Conservation (phyloP, 2,113 vertebrate species). For the Pseudopipra pipra region DNA sequence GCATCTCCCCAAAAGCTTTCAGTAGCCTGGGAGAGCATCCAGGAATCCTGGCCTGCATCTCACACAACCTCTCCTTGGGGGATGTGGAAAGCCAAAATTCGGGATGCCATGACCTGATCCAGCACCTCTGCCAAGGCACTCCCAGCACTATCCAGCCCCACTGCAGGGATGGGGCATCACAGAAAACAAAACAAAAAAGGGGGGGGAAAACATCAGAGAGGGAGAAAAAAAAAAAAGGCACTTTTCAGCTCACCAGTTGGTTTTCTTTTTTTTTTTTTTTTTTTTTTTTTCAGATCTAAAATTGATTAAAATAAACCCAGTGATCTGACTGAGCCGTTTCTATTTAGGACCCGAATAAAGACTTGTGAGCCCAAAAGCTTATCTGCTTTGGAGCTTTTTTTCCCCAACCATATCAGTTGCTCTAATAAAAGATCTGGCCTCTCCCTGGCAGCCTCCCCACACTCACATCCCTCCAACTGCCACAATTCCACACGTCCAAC, state of each 20-base stretch:
- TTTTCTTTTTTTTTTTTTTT: background rate
- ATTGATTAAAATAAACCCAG: slow-evolving; percentile 59
- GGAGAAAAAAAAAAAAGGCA: background rate
- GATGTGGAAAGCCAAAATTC: background rate
- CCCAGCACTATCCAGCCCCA: background rate
- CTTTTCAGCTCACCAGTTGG: background rate
- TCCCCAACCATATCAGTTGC: background rate
- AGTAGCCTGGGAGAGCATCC: background rate
- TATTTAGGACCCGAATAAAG: slow-evolving; percentile 47
- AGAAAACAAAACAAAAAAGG: background rate
- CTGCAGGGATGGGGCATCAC: accelerated
- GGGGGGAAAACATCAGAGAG: accelerated
- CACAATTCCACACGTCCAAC: background rate
- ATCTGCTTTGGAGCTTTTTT: slow-evolving; percentile 57
- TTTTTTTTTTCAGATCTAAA: background rate
- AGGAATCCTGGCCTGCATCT: background rate
- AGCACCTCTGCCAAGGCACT: background rate
- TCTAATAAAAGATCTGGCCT: background rate
- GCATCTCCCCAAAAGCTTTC: background rate
- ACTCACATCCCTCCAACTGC: background rate
- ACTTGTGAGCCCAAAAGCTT: slow-evolving; percentile 41
- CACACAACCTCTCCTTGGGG: accelerated
- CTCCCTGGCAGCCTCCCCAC: background rate
- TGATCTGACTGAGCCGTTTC: slow-evolving; percentile 50
- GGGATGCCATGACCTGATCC: background rate